These are phyloP conservation scores for Portunus trituberculatus DNA, from an alignment of 1,140 invertebrate genomes.

Conservation along the genomic window DNA sequence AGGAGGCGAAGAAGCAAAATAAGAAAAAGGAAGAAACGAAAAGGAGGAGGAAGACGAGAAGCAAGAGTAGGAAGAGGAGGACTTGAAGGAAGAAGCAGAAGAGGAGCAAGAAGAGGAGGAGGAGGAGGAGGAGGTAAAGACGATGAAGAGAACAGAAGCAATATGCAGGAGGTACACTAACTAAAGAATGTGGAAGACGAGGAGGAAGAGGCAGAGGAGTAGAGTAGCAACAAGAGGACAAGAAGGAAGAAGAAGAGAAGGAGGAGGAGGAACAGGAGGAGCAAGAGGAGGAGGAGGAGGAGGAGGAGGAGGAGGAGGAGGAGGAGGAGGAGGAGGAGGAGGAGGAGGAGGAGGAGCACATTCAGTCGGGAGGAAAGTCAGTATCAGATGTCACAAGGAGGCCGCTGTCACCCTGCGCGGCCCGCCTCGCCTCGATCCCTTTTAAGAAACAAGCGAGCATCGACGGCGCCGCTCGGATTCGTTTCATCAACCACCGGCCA, in stretches of 20 bases:
- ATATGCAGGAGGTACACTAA: not conserved
- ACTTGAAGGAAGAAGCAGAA: not conserved
- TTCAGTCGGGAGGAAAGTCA: not conserved
- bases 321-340: not conserved
- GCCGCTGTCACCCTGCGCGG: constrained; percentile 34
- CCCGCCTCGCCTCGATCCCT: not conserved
- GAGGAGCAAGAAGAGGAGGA: not conserved
- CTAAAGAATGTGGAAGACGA: not conserved
- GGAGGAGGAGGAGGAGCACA: constrained; percentile 13
- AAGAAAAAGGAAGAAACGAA: not conserved
- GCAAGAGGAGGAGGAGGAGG: not conserved
- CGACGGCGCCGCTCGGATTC: not conserved
- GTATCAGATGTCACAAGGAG: not conserved
- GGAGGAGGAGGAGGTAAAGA: not conserved
- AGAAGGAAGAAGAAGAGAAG: not conserved
- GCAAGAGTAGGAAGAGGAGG: not conserved
- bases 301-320: not conserved
- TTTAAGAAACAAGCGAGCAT: constrained; percentile 9
- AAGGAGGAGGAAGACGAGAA: not conserved
- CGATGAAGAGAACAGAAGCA: not conserved
- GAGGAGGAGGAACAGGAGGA: not conserved
- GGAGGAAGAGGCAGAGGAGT: not conserved
- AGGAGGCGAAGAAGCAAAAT: no score
- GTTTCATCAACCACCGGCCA: not conserved
- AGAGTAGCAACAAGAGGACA: not conserved